Evolutionary conservation across 2,797 vertebrate species (phyloP).

Genomic region (Tenualosa thibaudeaui): DNA sequence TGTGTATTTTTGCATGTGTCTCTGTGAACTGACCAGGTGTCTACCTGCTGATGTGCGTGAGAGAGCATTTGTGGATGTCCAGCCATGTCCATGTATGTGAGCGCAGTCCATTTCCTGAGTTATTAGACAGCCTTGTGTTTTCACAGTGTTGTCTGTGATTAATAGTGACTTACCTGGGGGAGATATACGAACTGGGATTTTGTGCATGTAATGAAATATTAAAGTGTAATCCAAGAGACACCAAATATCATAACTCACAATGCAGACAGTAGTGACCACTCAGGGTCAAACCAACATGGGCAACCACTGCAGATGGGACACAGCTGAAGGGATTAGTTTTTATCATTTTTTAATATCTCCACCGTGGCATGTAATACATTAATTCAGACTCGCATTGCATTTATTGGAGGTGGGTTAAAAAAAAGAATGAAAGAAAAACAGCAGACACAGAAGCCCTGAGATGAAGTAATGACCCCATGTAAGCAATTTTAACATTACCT

Average conservation of each 20-base stretch:
- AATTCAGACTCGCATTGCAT: slow-evolving; percentile 75
- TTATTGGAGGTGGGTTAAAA: slow-evolving; percentile 63
- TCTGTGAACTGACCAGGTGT: neutral
- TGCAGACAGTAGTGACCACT: slow-evolving; percentile 57
- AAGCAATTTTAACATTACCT: slow-evolving; percentile 50
- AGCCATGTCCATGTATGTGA: neutral
- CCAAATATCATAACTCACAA: slow-evolving; percentile 77
- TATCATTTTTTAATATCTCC: slow-evolving; percentile 77
- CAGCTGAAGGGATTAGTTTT: slow-evolving; percentile 70
- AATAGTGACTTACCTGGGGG: slow-evolving; percentile 70
- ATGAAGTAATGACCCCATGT: slow-evolving; percentile 52
- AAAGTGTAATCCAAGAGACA: slow-evolving; percentile 73
- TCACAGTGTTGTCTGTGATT: slow-evolving; percentile 63
- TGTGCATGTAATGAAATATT: slow-evolving; percentile 81
- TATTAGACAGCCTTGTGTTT: slow-evolving; percentile 62
- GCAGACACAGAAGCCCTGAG: slow-evolving; percentile 11
- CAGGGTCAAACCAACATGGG: slow-evolving; percentile 69
- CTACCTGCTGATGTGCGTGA: neutral
- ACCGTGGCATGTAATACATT: slow-evolving; percentile 73
- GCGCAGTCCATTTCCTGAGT: slow-evolving; percentile 36
- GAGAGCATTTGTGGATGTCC: neutral
- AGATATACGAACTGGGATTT: slow-evolving; percentile 71
- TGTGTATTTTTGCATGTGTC: neutral
- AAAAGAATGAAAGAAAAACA: neutral
- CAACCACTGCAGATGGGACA: slow-evolving; percentile 41